These are phyloP conservation scores for Oryzias melastigma DNA, from an alignment of 2,113 vertebrate genomes.

Conservation along the genomic window DNA sequence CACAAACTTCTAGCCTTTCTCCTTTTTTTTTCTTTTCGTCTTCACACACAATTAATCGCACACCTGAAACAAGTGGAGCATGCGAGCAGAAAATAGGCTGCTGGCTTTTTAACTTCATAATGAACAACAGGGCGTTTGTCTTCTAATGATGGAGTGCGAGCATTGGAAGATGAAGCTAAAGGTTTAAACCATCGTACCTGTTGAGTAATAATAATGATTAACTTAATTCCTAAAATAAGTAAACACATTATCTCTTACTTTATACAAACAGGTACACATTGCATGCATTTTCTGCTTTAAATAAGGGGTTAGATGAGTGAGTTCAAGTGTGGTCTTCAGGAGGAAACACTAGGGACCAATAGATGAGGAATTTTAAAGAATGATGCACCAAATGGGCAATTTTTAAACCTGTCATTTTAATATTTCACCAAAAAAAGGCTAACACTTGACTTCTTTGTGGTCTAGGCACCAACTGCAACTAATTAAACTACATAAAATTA, in stretches of 20 bases:
- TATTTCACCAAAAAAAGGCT: neutral
- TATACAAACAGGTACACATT: too few species aligned
- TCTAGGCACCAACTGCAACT: neutral
- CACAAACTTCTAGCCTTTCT: neutral
- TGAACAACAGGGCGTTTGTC: constrained; percentile 16
- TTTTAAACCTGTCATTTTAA: too few species aligned
- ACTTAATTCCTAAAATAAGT: neutral
- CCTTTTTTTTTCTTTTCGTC: constrained; percentile 2
- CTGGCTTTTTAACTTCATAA: constrained; percentile 41
- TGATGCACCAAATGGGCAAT: too few species aligned
- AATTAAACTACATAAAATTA: neutral
- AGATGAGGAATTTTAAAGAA: constrained; percentile 14
- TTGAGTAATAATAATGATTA: neutral
- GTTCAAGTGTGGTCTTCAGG: constrained; percentile 15
- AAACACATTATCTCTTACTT: neutral
- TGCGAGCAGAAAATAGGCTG: constrained; percentile 21
- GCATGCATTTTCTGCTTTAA: constrained; percentile 14
- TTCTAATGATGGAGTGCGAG: constrained; percentile 4
- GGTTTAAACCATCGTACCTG: neutral
- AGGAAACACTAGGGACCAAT: neutral
- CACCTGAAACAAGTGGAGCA: constrained; percentile 42
- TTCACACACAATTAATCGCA: constrained; percentile 28
- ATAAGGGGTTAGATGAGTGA: constrained; percentile 19
- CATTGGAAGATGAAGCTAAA: neutral
- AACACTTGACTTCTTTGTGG: neutral